Conservation (phyloP, 2,113 vertebrate genomes). For the Anoplopoma fimbria region DNA sequence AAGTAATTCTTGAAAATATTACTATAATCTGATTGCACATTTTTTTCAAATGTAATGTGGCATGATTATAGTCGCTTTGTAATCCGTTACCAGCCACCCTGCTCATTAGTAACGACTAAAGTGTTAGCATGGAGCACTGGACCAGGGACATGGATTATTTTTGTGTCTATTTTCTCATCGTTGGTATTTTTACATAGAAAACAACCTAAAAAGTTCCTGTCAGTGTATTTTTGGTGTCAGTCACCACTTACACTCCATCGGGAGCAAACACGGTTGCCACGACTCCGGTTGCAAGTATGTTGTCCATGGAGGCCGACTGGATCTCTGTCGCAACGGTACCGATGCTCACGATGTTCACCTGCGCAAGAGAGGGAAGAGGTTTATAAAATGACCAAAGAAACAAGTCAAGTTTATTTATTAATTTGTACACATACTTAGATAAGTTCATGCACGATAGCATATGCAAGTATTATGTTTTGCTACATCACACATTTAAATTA, state of each 20-base stretch:
- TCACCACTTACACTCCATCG: constrained; percentile 80
- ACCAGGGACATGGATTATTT: neutral
- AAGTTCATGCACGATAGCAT: too few species aligned
- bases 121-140: neutral
- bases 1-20: too few species aligned
- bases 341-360: constrained; percentile 85
- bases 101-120: neutral
- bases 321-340: constrained; percentile 81
- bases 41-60: too few species aligned
- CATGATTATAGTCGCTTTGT: too few species aligned
- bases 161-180: neutral
- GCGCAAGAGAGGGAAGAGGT: neutral
- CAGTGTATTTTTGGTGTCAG: neutral
- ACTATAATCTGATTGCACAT: too few species aligned
- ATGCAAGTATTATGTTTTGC: too few species aligned
- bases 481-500: too few species aligned
- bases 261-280: constrained; percentile 76
- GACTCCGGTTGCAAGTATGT: constrained; percentile 82
- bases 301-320: constrained; percentile 79
- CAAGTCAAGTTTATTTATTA: neutral
- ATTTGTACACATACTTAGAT: neutral
- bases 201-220: too few species aligned
- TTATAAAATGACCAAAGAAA: neutral
- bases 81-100: too few species aligned
- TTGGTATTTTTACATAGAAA: too few species aligned